phyloP scores from a whole-genome alignment of 2,888 invertebrate species.

The Lasius fuliginosus region DNA sequence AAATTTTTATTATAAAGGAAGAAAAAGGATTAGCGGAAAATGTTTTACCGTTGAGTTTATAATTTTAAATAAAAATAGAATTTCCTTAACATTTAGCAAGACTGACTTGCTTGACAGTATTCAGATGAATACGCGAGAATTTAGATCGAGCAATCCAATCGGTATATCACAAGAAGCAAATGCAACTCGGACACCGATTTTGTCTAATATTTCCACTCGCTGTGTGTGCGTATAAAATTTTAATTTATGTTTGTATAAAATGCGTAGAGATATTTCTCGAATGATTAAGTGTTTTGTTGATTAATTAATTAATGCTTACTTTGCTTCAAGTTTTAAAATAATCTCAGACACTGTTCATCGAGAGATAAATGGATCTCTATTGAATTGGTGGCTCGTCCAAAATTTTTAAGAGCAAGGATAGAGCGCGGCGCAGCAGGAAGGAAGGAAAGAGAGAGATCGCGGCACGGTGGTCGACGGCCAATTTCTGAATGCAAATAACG shows the following conservation, averaged over 20 bases:
- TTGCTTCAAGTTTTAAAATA: constrained; percentile 21
- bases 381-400: constrained; percentile 17
- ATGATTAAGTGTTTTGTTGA: not conserved
- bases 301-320: constrained; percentile 30
- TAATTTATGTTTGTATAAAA: not conserved
- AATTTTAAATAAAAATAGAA: not conserved
- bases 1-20: not conserved
- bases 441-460: constrained; percentile 78
- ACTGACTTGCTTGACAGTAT: not conserved
- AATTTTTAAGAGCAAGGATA: constrained; percentile 21
- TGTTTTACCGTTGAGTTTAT: not conserved
- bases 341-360: constrained; percentile 11
- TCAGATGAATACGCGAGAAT: constrained; percentile 3
- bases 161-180: not conserved
- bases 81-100: not conserved
- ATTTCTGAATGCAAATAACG: constrained; percentile 86
- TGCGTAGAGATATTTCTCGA: not conserved
- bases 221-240: not conserved
- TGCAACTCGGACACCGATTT: not conserved
- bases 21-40: not conserved
- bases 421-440: constrained; percentile 26
- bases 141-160: not conserved
- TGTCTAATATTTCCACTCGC: not conserved
- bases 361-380: constrained; percentile 15
- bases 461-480: constrained; percentile 82